phyloP scores from a whole-genome alignment of 2,888 invertebrate genomes.

The Alitta virens region DNA sequence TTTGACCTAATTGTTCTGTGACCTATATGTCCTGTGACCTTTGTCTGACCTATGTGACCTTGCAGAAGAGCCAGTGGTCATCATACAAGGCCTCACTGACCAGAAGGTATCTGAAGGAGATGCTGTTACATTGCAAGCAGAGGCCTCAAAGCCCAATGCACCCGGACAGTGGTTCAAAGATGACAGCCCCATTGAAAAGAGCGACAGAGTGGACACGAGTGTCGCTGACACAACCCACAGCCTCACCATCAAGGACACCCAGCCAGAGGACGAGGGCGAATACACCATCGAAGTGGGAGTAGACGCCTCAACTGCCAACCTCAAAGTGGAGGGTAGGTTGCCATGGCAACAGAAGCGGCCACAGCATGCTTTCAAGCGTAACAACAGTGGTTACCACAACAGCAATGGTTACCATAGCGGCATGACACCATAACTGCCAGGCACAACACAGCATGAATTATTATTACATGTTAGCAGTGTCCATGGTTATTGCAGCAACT shows the following conservation, averaged over 20 bases:
- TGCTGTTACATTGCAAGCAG: slow-evolving; percentile 45
- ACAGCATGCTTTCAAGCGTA: too few relatives aligned
- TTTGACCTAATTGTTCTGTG: not conserved
- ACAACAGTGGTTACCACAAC: too few relatives aligned
- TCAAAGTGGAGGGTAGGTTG: slow-evolving; percentile 7
- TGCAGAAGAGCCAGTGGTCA: not conserved
- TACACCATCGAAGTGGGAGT: slow-evolving; percentile 34
- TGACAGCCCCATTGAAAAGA: slow-evolving; percentile 23
- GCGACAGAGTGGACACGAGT: slow-evolving; percentile 35
- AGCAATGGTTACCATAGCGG: too few relatives aligned
- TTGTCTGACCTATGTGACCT: slow-evolving; percentile 3
- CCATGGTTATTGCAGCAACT: too few relatives aligned
- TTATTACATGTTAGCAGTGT: too few relatives aligned
- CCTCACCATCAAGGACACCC: slow-evolving; percentile 36
- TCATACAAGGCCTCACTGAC: slow-evolving; percentile 33
- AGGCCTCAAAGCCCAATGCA: slow-evolving; percentile 36
- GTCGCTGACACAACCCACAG: slow-evolving; percentile 40
- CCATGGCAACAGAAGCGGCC: not conserved
- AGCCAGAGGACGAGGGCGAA: slow-evolving; percentile 37
- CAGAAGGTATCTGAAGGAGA: slow-evolving; percentile 40
- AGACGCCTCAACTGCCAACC: slow-evolving; percentile 2
- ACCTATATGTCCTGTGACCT: not conserved
- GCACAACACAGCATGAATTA: too few relatives aligned
- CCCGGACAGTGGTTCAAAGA: slow-evolving; percentile 37
- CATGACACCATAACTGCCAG: too few relatives aligned